phyloP scores from a whole-genome alignment of 2,888 invertebrate species.

The Tenthredo livida region DNA sequence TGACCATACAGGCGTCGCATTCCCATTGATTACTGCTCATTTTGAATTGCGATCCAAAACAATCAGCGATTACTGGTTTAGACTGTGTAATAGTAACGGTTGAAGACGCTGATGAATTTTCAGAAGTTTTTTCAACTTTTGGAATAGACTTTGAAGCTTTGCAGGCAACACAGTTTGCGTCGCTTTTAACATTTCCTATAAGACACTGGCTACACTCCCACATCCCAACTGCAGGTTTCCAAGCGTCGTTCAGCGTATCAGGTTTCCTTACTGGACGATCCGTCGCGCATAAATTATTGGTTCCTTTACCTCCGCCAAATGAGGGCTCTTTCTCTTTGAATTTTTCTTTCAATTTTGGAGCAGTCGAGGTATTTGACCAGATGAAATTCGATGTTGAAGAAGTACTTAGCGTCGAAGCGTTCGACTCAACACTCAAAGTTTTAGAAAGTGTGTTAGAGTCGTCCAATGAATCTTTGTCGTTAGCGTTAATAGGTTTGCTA shows the following conservation, averaged over 20 bases:
- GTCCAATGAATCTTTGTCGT: conserved; percentile 63
- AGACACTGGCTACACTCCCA: conserved; percentile 77
- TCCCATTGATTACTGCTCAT: conserved; percentile 78
- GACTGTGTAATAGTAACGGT: conserved; percentile 50
- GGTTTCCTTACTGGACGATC: conserved; percentile 74
- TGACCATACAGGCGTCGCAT: conserved; percentile 81
- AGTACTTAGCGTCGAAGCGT: conserved; percentile 51
- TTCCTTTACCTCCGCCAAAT: conserved; percentile 57
- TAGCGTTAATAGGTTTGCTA: conserved; percentile 79
- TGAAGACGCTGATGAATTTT: conserved; percentile 46
- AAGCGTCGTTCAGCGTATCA: conserved; percentile 19
- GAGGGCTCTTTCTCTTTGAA: conserved; percentile 63
- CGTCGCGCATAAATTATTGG: conserved; percentile 76
- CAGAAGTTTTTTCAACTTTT: conserved; percentile 55
- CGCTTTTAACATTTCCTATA: conserved; percentile 71
- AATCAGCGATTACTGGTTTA: conserved; percentile 56
- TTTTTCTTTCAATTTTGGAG: conserved; percentile 70
- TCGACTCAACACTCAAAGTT: conserved; percentile 60
- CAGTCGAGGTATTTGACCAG: conserved; percentile 69
- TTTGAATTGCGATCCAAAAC: conserved; percentile 67
- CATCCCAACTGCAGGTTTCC: conserved; percentile 55
- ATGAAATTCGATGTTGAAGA: conserved; percentile 70
- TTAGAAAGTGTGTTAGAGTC: conserved; percentile 55
- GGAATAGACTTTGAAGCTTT: conserved; percentile 64
- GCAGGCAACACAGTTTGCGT: conserved; percentile 72